These are phyloP conservation scores for Emmelina monodactyla DNA, from an alignment of 2,888 invertebrate species.

Conservation along the genomic window DNA sequence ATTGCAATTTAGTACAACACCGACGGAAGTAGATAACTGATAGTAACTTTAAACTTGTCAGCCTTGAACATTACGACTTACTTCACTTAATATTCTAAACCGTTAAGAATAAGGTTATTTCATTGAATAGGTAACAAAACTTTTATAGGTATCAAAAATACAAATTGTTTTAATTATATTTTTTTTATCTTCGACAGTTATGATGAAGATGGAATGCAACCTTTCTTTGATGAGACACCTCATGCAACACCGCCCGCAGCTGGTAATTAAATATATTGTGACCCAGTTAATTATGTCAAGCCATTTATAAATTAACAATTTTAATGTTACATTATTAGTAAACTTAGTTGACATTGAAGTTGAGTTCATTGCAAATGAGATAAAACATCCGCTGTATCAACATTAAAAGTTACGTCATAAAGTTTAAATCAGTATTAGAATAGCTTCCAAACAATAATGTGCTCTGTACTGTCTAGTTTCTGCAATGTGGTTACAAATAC, in stretches of 20 bases:
- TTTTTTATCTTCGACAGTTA: conserved; percentile 34
- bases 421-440: conserved; percentile 22
- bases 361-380: neutral
- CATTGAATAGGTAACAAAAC: too few relatives aligned
- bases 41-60: too few relatives aligned
- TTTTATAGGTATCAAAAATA: too few relatives aligned
- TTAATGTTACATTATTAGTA: neutral
- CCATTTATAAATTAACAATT: conserved; percentile 13
- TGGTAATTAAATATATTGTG: too few relatives aligned
- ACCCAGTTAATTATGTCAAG: conserved; percentile 2
- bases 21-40: too few relatives aligned
- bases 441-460: conserved; percentile 26
- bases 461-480: conserved; percentile 25
- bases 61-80: too few relatives aligned
- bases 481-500: conserved; percentile 30
- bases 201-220: conserved; percentile 60
- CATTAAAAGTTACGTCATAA: neutral
- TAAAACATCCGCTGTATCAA: neutral
- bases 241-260: conserved; percentile 58
- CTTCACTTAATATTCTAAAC: too few relatives aligned
- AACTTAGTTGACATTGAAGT: neutral
- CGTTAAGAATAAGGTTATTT: too few relatives aligned
- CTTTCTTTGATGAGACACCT: conserved; percentile 58
- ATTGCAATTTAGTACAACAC: too few relatives aligned
- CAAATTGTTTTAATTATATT: conserved; percentile 1